Evolutionary conservation across 2,113 vertebrate species (phyloP).

Genomic region (Dicaeum eximium): DNA sequence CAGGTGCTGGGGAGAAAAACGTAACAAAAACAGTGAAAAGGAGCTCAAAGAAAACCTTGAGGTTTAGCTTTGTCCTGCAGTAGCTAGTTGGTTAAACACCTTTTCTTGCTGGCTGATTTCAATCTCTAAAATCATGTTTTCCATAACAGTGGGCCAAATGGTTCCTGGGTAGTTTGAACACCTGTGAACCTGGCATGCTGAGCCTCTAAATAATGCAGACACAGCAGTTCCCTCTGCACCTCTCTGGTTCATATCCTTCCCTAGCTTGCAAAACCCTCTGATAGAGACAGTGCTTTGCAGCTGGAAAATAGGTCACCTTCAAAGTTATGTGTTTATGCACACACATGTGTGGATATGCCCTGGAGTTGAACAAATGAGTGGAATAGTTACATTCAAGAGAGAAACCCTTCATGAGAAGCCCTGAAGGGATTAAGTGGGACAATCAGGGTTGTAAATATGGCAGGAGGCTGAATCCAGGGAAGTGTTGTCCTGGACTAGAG

Average conservation of each 20-base stretch:
- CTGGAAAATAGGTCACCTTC: slow-evolving; percentile 49
- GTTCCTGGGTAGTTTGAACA: slow-evolving; percentile 43
- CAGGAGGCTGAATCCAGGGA: neutral
- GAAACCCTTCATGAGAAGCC: neutral
- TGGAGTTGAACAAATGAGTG: neutral
- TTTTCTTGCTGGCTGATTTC: neutral
- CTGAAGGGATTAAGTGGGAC: neutral
- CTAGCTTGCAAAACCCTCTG: neutral
- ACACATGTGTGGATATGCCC: neutral
- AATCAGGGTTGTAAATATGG: neutral
- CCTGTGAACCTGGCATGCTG: slow-evolving; percentile 30
- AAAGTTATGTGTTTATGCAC: neutral
- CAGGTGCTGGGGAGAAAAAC: neutral
- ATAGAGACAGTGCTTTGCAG: neutral
- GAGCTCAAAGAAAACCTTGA: neutral
- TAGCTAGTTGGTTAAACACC: neutral
- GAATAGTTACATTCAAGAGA: neutral
- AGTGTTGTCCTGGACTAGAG: neutral
- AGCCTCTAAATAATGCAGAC: slow-evolving; percentile 25
- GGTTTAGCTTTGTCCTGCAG: neutral
- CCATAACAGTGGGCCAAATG: neutral
- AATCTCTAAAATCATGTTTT: slow-evolving; percentile 38
- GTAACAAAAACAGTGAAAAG: neutral
- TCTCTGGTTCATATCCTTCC: neutral
- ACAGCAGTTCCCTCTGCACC: neutral